phyloP scores from a whole-genome alignment of 2,888 invertebrate species.

The Pseudococcus viburni region DNA sequence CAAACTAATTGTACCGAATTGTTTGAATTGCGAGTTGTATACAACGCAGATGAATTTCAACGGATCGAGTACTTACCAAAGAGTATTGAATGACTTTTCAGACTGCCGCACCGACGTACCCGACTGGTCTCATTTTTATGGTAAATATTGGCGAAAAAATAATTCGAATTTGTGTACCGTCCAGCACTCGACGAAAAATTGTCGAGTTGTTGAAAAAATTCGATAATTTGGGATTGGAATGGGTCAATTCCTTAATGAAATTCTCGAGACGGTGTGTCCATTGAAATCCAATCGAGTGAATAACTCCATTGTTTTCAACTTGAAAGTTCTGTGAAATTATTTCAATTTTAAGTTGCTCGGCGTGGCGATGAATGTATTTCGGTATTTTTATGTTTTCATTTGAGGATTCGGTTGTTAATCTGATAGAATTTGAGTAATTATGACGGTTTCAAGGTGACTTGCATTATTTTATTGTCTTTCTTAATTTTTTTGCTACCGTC shows the following conservation, averaged over 20 bases:
- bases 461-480: not conserved
- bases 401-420: not conserved
- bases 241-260: not conserved
- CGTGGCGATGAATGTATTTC: not conserved
- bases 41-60: slow-evolving; percentile 30
- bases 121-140: not conserved
- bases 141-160: not conserved
- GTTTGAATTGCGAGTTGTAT: slow-evolving; percentile 19
- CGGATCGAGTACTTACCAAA: not conserved
- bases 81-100: not conserved
- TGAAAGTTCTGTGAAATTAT: not conserved
- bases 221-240: not conserved
- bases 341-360: not conserved
- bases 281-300: not conserved
- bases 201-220: not conserved
- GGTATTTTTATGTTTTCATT: not conserved
- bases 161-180: not conserved
- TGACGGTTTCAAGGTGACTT: not conserved
- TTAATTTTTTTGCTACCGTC: not conserved
- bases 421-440: not conserved
- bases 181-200: not conserved
- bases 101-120: not conserved
- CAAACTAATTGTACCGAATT: slow-evolving; percentile 50
- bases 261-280: not conserved
- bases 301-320: not conserved